Base-by-base conservation (phyloP, 2,888 invertebrate genomes). In the Thelaira solivaga region DNA sequence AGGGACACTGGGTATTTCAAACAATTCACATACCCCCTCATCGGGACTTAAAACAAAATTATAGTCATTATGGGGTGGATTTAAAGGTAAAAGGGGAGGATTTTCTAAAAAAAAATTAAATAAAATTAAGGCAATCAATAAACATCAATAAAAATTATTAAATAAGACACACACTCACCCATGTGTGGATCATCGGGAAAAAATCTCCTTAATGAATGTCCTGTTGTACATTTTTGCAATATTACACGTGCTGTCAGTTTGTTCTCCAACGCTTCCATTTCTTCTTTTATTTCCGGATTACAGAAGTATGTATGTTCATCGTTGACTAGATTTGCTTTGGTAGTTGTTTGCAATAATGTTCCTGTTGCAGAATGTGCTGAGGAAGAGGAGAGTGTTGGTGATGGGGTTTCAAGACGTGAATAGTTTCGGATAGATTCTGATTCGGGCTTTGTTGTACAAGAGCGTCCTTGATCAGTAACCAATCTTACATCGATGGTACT, bases 11-110 rank as follows among this genome's bases (percentile, higher is more conserved):
- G 86, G 83, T 82, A 88, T 85, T 78, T 88, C 88, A 80, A 87
- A 88, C 36, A 88, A 83, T 74, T 89, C 88, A 80, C 88, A 88
- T 69, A 89, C 83, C 31, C 89, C 88, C 79, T 89, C 88, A 75
- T 86, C 83, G 53, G 81, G 83, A 72, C 83, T 83, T 51, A 89
- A 78, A n/a, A 83, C 85, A 74, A 86, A 89, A 61, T 85, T 84
- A 41, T 86, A 89, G 80, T 88, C 88, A 43, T 84, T 82, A 72
- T 84, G 85, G 13, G 88, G 88, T 22, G 89, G 89, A 83, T 86
- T 86, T 1, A 89, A 71, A 62, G 85, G 86, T 45, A 89, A 64
- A 5, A 89, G 77, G 7, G 88, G 88, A 13, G 87, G 82, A 77
- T 88, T 86, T 79, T 85, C 88, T 88, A 61, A 8, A 85, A 83